Conservation (phyloP, 2,797 vertebrate genomes). For the Lutjanus argentimaculatus region DNA sequence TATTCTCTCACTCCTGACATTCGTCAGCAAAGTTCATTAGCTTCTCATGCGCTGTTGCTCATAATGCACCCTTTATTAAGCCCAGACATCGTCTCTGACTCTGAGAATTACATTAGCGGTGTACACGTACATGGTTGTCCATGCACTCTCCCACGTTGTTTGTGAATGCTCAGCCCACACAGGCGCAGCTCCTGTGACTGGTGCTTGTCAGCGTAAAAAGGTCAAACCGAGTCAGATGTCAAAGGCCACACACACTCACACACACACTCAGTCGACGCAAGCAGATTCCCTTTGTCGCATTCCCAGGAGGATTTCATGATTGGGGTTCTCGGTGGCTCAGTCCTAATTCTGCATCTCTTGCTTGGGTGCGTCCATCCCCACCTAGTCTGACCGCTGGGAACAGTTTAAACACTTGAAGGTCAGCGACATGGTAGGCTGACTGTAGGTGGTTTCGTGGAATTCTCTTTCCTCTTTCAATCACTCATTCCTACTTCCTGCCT, state of each 20-base stretch:
- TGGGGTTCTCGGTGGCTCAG: conserved; percentile 21
- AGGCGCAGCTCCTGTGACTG: conserved; percentile 55
- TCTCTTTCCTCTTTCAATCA: conserved; percentile 6
- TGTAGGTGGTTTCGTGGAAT: conserved; percentile 41
- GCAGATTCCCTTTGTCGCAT: conserved; percentile 45
- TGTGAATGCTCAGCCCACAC: conserved; percentile 70
- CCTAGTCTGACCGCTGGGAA: not conserved
- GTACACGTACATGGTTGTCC: conserved; percentile 41
- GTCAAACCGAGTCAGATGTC: conserved; percentile 67
- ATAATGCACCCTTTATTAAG: conserved; percentile 60
- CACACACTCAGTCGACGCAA: conserved; percentile 45
- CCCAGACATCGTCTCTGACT: conserved; percentile 13
- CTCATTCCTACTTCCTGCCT: conserved; percentile 31
- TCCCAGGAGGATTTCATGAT: conserved; percentile 51
- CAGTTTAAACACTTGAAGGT: conserved; percentile 39
- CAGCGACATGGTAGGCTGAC: conserved; percentile 7
- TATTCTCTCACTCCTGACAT: conserved; percentile 27
- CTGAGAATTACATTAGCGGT: conserved; percentile 38
- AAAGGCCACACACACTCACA: conserved; percentile 56
- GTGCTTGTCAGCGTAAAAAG: conserved; percentile 58
- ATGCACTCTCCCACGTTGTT: conserved; percentile 58
- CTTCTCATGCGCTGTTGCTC: conserved; percentile 46
- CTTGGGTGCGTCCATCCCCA: not conserved
- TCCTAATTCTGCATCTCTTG: conserved; percentile 18
- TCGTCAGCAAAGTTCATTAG: conserved; percentile 68